Conservation (phyloP, 2,797 vertebrate species). For the Crocidura indochinensis region DNA sequence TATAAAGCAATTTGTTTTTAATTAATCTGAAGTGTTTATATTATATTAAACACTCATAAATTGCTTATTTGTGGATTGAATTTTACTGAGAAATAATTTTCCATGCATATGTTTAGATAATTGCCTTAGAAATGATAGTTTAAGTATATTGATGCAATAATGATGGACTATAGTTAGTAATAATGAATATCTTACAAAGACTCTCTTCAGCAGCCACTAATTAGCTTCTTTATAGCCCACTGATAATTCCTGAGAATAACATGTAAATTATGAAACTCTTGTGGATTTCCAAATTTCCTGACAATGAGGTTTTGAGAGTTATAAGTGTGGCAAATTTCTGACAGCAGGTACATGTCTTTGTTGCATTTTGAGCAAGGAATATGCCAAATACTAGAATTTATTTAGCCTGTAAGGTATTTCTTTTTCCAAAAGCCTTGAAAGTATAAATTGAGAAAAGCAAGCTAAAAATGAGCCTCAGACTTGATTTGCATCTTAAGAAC, state of each 20-base stretch:
- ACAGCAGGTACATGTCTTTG: constrained; percentile 83
- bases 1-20: constrained; percentile 51
- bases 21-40: constrained; percentile 9
- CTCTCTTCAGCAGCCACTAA: constrained; percentile 75
- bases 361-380: constrained; percentile 82
- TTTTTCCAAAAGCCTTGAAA: constrained; percentile 83
- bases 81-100: constrained; percentile 76
- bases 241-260: constrained; percentile 73
- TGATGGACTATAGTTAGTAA: constrained; percentile 79
- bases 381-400: constrained; percentile 87
- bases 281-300: constrained; percentile 79
- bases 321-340: constrained; percentile 79
- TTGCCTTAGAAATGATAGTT: constrained; percentile 82
- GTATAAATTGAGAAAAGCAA: constrained; percentile 82
- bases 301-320: constrained; percentile 73
- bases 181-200: constrained; percentile 73
- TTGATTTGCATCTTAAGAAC: constrained; percentile 91
- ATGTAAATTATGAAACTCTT: constrained; percentile 74
- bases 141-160: constrained; percentile 86
- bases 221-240: constrained; percentile 79
- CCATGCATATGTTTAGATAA: constrained; percentile 75
- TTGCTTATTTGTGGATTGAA: constrained; percentile 58
- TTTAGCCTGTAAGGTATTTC: constrained; percentile 79
- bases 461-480: constrained; percentile 78
- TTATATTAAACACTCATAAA: constrained; percentile 39